Evolutionary conservation across 2,797 vertebrate genomes (phyloP).

Genomic region (Alosa sapidissima): DNA sequence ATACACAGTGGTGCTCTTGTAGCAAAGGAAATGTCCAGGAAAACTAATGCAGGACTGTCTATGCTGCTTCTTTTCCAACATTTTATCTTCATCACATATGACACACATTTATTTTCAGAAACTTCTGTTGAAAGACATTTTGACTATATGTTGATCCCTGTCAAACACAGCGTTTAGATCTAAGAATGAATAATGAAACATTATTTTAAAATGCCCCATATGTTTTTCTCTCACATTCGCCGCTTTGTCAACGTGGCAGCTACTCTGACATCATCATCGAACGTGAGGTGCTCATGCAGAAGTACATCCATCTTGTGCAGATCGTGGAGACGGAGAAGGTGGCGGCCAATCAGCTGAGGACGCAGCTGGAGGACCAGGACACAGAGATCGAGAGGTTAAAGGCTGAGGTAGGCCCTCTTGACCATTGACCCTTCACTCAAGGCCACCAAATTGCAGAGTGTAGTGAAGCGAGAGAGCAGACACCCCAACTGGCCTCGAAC

Average conservation of each 20-base stretch:
- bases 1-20: not conserved
- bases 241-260: conserved; percentile 64
- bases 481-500: conserved; percentile 34
- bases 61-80: not conserved
- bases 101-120: not conserved
- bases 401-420: conserved; percentile 79
- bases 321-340: conserved; percentile 97
- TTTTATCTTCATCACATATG: not conserved
- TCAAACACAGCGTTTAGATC: not conserved
- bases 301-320: conserved; percentile 97
- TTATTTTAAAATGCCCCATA: not conserved
- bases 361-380: conserved; percentile 97
- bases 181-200: not conserved
- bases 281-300: conserved; percentile 97
- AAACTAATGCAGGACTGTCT: not conserved
- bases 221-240: conserved; percentile 9
- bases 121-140: not conserved
- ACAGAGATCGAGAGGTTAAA: conserved; percentile 95
- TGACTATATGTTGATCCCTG: not conserved
- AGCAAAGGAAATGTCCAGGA: not conserved
- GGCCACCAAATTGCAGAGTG: conserved; percentile 56
- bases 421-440: conserved; percentile 48
- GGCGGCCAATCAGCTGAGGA: conserved; percentile 92
- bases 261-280: conserved; percentile 94
- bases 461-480: conserved; percentile 29